A percentile compares a stretch with the other conserved stretches of the same genome.
These are phyloP conservation scores for Priapulus caudatus DNA, from an alignment of 2,888 invertebrate species.

Conservation along the genomic window DNA sequence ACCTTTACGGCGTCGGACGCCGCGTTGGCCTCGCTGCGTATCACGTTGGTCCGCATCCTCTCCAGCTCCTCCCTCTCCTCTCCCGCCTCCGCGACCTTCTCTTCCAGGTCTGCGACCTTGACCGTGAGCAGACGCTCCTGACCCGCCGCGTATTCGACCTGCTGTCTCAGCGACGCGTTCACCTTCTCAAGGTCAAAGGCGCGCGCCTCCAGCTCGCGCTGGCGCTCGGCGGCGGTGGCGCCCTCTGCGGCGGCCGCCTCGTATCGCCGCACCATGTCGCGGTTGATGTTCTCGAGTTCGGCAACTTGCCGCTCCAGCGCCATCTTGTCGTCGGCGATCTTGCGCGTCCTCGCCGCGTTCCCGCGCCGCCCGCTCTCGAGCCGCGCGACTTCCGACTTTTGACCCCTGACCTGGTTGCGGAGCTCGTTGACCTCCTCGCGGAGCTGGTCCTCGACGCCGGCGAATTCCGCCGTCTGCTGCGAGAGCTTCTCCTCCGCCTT, in stretches of 20 bases:
- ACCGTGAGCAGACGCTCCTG: not conserved
- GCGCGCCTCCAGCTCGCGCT: not conserved
- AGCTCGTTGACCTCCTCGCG: not conserved
- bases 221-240: not conserved
- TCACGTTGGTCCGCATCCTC: too few species aligned
- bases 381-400: not conserved
- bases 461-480: not conserved
- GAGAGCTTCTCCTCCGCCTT: not conserved
- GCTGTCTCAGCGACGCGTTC: not conserved
- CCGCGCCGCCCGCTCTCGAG: not conserved
- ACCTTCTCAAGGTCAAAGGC: not conserved
- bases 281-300: not conserved
- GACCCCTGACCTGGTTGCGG: not conserved
- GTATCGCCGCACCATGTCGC: not conserved
- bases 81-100: not conserved
- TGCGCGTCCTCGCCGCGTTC: not conserved
- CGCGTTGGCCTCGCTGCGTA: too few species aligned
- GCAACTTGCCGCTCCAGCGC: not conserved
- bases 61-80: too few species aligned
- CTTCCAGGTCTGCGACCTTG: conserved; percentile 1
- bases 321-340: not conserved
- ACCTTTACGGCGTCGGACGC: too few species aligned
- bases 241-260: not conserved
- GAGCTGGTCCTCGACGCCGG: not conserved
- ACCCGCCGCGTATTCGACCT: not conserved